These are phyloP conservation scores for Scolanthus callimorphus DNA, from an alignment of 92 coral and sea anemone species.

Conservation along the genomic window DNA sequence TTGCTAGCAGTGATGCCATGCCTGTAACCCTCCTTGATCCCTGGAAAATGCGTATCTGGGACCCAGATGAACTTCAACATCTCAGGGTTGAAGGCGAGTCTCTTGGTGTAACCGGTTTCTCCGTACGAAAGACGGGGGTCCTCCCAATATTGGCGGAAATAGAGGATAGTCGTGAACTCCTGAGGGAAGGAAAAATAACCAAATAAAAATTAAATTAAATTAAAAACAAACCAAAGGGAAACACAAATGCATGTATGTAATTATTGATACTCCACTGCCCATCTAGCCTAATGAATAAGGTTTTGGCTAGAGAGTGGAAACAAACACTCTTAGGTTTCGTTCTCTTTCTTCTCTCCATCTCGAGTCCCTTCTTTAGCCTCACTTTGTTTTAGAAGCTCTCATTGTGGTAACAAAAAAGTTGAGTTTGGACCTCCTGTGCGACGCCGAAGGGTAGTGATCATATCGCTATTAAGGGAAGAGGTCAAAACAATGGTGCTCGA, in stretches of 20 bases:
- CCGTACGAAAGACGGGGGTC: constrained; percentile 65
- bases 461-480: too few species aligned
- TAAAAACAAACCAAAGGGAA: not conserved
- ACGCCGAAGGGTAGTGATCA: not conserved
- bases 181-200: constrained; percentile 4
- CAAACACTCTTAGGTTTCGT: too few species aligned
- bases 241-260: not conserved
- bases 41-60: constrained; percentile 89
- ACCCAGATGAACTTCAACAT: constrained; percentile 84
- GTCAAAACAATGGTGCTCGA: too few species aligned
- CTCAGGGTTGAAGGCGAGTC: constrained; percentile 81
- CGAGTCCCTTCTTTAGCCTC: too few species aligned
- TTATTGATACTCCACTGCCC: not conserved
- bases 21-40: constrained; percentile 66
- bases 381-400: too few species aligned
- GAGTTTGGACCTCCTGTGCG: too few species aligned
- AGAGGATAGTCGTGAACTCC: constrained; percentile 90
- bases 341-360: too few species aligned
- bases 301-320: too few species aligned
- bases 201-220: not conserved
- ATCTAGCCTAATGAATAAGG: too few species aligned
- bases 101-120: constrained; percentile 56
- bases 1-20: constrained; percentile 72
- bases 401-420: too few species aligned
- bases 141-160: constrained; percentile 90